Conservation (phyloP, 2,888 invertebrate genomes). For the Nemurella pictetii region DNA sequence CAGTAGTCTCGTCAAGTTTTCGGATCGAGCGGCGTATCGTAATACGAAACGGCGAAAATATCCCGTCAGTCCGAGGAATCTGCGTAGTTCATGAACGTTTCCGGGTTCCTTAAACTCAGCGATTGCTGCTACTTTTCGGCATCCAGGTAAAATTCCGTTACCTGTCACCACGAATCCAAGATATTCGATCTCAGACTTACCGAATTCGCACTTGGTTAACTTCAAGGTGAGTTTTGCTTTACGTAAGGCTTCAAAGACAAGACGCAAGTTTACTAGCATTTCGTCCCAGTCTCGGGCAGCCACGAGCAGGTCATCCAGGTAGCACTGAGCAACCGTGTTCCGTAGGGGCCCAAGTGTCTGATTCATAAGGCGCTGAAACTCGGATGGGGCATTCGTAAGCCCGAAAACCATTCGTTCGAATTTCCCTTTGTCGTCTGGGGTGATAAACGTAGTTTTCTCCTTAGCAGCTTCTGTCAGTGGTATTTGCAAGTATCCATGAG, state of each 20-base stretch:
- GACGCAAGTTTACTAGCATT: neutral
- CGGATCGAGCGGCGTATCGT: neutral
- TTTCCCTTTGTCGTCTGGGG: neutral
- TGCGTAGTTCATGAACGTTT: neutral
- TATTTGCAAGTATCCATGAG: no score
- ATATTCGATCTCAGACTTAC: neutral
- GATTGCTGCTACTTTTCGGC: neutral
- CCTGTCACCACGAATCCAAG: neutral
- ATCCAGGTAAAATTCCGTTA: neutral
- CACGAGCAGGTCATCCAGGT: neutral
- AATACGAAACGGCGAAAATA: slow-evolving; percentile 3
- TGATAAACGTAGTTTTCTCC: neutral
- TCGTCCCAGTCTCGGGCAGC: neutral
- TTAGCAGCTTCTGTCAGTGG: neutral
- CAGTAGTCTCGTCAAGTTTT: neutral
- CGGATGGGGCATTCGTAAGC: neutral
- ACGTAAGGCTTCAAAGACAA: neutral
- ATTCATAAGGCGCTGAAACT: neutral
- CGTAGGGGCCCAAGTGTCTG: neutral
- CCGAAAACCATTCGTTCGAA: neutral
- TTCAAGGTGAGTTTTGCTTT: neutral
- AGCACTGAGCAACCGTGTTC: neutral
- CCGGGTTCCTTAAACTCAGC: neutral
- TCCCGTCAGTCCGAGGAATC: neutral
- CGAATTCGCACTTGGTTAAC: neutral